Conservation (phyloP, 1,140 invertebrate genomes). For the Acromyrmex heyeri region DNA sequence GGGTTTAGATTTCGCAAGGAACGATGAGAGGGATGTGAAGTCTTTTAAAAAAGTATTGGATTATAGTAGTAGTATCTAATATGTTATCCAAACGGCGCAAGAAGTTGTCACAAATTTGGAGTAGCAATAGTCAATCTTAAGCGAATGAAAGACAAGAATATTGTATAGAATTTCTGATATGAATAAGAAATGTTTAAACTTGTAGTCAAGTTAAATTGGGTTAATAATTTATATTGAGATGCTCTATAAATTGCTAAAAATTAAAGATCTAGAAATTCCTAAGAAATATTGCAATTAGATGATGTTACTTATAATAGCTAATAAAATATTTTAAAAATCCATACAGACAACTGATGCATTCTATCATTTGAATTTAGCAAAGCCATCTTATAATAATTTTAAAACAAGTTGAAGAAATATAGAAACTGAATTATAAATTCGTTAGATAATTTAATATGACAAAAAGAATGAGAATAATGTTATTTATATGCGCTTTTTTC, state of each 20-base stretch:
- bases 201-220: neutral
- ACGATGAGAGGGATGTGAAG: slow-evolving; percentile 19
- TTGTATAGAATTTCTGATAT: neutral
- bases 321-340: neutral
- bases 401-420: no score
- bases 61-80: slow-evolving; percentile 21
- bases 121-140: neutral
- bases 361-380: no score
- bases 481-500: neutral
- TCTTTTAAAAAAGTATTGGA: slow-evolving; percentile 53
- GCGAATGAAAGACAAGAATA: neutral
- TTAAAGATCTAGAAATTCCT: neutral
- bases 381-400: no score
- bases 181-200: neutral
- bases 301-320: neutral
- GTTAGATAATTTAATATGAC: no score
- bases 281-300: neutral
- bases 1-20: slow-evolving; percentile 65
- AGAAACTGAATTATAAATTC: no score
- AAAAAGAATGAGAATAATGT: no score
- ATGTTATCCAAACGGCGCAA: neutral
- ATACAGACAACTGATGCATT: no score
- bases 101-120: neutral
- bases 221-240: neutral
- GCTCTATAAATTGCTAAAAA: neutral